phyloP scores from a whole-genome alignment of 2,888 invertebrate species.

The Rhingia rostrata region DNA sequence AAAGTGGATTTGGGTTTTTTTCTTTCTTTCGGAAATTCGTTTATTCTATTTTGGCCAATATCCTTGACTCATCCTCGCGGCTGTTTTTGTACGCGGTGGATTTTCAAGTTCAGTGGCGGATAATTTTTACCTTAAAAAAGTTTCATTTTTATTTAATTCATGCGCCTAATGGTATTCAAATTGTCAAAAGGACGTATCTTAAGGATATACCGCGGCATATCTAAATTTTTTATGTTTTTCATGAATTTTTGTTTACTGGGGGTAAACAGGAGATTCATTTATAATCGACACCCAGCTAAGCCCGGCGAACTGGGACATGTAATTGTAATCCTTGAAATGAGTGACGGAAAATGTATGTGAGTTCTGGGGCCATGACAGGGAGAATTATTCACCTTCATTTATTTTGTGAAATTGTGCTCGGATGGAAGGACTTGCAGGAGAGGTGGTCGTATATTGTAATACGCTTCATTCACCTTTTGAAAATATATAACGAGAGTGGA shows the following conservation, averaged over 20 bases:
- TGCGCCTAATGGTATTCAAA: slow-evolving; percentile 49
- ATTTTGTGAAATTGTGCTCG: slow-evolving; percentile 14
- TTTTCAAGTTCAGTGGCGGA: slow-evolving; percentile 64
- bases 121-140: slow-evolving; percentile 30
- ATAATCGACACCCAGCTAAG: slow-evolving; percentile 57
- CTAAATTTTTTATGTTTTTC: slow-evolving; percentile 36
- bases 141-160: slow-evolving; percentile 49
- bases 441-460: slow-evolving; percentile 45
- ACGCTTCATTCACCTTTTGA: slow-evolving; percentile 66
- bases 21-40: background rate
- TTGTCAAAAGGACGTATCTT: slow-evolving; percentile 56
- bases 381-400: background rate
- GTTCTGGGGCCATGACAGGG: background rate
- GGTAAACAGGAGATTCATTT: slow-evolving; percentile 38
- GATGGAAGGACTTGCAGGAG: slow-evolving; percentile 5
- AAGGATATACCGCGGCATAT: slow-evolving; percentile 10
- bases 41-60: slow-evolving; percentile 14
- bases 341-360: background rate
- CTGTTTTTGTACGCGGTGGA: slow-evolving; percentile 22
- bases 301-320: slow-evolving; percentile 32
- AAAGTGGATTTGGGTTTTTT: slow-evolving; percentile 59
- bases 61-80: slow-evolving; percentile 55
- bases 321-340: slow-evolving; percentile 48
- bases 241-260: slow-evolving; percentile 51
- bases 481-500: slow-evolving; percentile 45